Conservation (phyloP, 1,140 invertebrate genomes). For the Teleopsis dalmanni region DNA sequence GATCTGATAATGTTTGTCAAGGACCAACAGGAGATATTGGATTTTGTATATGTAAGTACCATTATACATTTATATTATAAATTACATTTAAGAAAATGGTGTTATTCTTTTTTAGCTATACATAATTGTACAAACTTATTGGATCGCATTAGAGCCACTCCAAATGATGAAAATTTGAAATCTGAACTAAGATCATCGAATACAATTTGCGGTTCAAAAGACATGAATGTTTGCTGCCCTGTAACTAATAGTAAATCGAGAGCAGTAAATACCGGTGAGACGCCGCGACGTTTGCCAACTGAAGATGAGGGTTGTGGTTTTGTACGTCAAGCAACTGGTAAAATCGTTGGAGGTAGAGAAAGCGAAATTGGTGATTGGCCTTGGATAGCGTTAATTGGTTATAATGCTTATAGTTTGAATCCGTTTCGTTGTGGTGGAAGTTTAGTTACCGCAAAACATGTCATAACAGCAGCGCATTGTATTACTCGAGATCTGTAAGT, state of each 20-base stretch:
- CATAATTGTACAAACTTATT: constrained; percentile 6
- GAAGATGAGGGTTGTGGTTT: constrained; percentile 26
- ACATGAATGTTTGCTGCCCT: constrained; percentile 14
- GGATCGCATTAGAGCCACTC: constrained; percentile 1
- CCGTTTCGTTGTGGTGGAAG: constrained; percentile 21
- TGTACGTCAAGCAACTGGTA: constrained; percentile 18
- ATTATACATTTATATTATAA: neutral
- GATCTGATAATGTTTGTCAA: neutral
- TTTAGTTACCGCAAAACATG: constrained; percentile 17
- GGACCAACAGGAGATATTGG: neutral
- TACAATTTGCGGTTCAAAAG: constrained; percentile 1
- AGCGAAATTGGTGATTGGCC: constrained; percentile 22
- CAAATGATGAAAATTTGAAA: constrained; percentile 6
- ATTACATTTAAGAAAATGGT: neutral
- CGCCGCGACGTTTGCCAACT: neutral
- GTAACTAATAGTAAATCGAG: neutral
- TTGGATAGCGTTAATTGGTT: constrained; percentile 24
- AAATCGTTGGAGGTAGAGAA: constrained; percentile 36
- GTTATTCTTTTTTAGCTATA: constrained; percentile 4
- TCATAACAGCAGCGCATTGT: constrained; percentile 22
- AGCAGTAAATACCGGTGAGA: neutral
- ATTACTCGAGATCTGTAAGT: constrained; percentile 19
- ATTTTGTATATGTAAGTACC: neutral
- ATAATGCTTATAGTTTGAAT: constrained; percentile 18
- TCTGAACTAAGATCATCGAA: constrained; percentile 4